Conservation (phyloP, 2,113 vertebrate species). For the Dicaeum eximium region DNA sequence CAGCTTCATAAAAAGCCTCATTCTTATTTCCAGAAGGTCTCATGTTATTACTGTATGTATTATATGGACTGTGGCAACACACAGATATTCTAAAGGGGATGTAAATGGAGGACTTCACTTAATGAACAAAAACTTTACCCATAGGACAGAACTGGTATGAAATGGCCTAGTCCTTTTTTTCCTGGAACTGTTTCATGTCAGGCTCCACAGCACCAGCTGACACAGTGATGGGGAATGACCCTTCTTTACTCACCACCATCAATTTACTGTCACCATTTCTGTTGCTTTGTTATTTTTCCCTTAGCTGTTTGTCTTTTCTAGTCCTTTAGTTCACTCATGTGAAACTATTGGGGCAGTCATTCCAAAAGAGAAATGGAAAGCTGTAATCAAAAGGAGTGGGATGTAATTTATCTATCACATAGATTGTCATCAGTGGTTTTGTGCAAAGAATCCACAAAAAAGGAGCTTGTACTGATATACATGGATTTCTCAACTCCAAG, state of each 20-base stretch:
- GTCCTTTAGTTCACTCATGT: neutral
- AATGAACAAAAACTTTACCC: neutral
- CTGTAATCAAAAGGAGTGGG: constrained; percentile 21
- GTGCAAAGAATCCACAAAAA: neutral
- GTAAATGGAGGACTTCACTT: neutral
- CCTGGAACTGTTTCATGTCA: neutral
- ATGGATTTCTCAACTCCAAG: neutral
- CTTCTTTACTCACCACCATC: neutral
- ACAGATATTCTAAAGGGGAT: neutral
- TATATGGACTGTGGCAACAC: neutral
- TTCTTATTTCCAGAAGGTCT: neutral
- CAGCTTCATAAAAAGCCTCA: neutral
- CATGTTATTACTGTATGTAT: neutral
- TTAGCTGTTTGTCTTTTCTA: constrained; percentile 5
- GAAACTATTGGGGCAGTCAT: neutral
- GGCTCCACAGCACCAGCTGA: neutral
- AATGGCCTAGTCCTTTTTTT: neutral
- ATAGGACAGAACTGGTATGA: neutral
- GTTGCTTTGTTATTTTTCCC: constrained; percentile 15
- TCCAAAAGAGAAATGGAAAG: constrained; percentile 14
- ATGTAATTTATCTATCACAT: constrained; percentile 16
- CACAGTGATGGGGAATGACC: neutral
- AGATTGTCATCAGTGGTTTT: neutral
- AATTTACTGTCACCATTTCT: neutral
- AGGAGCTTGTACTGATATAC: neutral